Base-by-base conservation (phyloP, 1,140 invertebrate genomes). In the Nomia melanderi region DNA sequence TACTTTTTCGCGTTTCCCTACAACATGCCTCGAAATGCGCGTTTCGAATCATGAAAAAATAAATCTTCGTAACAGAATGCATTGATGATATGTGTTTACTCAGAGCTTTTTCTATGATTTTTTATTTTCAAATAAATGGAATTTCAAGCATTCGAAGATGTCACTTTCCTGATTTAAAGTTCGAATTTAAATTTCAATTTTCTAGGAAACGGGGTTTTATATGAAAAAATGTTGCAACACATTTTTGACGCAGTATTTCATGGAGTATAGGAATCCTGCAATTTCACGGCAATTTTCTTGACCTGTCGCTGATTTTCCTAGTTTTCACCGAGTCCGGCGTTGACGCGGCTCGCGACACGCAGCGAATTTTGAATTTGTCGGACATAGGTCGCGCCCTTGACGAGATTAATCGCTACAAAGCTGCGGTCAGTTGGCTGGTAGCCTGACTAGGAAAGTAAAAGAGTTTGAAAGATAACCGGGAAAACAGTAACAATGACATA, bases 401-500 rank as follows among this genome's bases (percentile, higher is more conserved):
- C 79, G 85, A 91, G 90, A 92, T 92, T 90, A 91, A 91, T 91
- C 88, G 83, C 87, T 84, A 78, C 72, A 77, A 75, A 78, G 72
- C 81, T 72, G 76, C 77, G 80, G 77, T 74, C 74, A 79, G 77
- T 84, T 82, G 79, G 91, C 65, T 92, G 86, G 69, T 91, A 92
- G 69, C 89, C 92, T 60, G 93, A 91, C 86, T 94, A 94, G 66
- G 93, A 91, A 79, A 91, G 1, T 17, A 14, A 86, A 87, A 90
- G 84, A 77, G 50, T 36, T 62, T 72, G 69, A 79, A 77, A 80
- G 86, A 80, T 78, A 53, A 73, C 66, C 33, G 64, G 56, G 54
- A 77, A 39, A 77, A 33, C 74, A 84, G 79, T n/a, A 77, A 33
- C 70, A 74, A 74, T 84, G 83, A 86, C 65, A 39, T 41, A 80